phyloP scores from a whole-genome alignment of 2,888 invertebrate species.

The Dilophus febrilis region DNA sequence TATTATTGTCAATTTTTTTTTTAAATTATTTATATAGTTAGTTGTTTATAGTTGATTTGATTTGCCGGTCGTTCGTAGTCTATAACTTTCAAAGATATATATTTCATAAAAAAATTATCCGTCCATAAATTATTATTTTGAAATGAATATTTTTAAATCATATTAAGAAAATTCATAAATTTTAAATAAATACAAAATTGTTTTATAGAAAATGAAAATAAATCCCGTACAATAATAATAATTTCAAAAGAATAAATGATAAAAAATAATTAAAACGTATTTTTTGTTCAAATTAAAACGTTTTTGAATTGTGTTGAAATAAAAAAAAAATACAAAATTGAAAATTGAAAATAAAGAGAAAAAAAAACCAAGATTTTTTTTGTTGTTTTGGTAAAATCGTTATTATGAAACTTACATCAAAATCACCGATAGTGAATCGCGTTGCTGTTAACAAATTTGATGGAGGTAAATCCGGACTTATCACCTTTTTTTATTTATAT shows the following conservation, averaged over 20 bases:
- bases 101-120: background rate
- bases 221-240: too few species aligned
- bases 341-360: background rate
- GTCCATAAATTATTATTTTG: too few species aligned
- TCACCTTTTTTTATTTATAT: constrained; percentile 32
- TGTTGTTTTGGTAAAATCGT: too few species aligned
- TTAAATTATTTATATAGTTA: background rate
- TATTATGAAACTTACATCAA: constrained; percentile 44
- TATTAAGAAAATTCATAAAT: too few species aligned
- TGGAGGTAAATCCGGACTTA: constrained; percentile 44
- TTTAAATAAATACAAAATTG: too few species aligned
- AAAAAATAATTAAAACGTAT: too few species aligned
- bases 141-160: too few species aligned
- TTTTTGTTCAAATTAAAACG: too few species aligned
- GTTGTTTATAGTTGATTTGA: constrained; percentile 3
- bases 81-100: constrained; percentile 5
- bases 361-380: too few species aligned
- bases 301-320: too few species aligned
- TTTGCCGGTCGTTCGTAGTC: constrained; percentile 2
- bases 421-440: constrained; percentile 59
- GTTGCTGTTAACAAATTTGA: constrained; percentile 36
- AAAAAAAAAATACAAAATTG: background rate
- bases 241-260: too few species aligned
- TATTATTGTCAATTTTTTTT: constrained; percentile 1
- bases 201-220: too few species aligned